A percentile compares a stretch with the other conserved stretches of the same genome.
Conservation (phyloP, 2,888 invertebrate species). For the Globia sparganii region DNA sequence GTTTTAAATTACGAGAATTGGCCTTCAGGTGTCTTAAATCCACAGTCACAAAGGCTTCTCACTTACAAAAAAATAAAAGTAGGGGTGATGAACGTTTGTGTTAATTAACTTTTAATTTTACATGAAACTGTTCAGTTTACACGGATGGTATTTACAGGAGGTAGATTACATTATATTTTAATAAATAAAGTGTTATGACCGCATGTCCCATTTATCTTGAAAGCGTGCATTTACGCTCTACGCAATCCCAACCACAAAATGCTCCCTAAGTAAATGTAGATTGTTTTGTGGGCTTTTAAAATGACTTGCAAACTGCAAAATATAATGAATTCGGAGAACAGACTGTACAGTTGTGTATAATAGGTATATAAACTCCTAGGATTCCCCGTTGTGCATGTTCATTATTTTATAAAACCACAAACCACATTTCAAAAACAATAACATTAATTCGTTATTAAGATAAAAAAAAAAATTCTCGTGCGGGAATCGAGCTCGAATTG, state of each 20-base stretch:
- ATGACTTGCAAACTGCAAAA: background rate
- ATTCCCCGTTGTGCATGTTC: background rate
- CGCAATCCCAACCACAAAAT: constrained; percentile 37
- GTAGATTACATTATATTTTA: constrained; percentile 30
- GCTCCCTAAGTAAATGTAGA: constrained; percentile 9
- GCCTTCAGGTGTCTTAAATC: constrained; percentile 44
- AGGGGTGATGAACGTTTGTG: background rate
- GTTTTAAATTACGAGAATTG: too few relatives aligned
- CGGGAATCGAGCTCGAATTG: constrained; percentile 17
- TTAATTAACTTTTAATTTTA: constrained; percentile 26
- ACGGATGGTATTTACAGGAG: constrained; percentile 9
- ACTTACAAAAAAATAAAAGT: constrained; percentile 15
- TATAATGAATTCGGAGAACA: background rate
- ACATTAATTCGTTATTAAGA: background rate
- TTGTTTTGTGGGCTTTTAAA: constrained; percentile 24
- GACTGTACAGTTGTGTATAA: background rate
- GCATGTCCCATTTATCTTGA: constrained; percentile 46
- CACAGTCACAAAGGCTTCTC: constrained; percentile 11
- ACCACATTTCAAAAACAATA: constrained; percentile 10
- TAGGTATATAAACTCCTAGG: background rate
- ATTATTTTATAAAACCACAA: background rate
- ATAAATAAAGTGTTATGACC: constrained; percentile 43
- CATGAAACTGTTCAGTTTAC: background rate
- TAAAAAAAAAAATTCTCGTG: constrained; percentile 11
- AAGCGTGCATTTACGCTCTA: constrained; percentile 29